Evolutionary conservation across 2,113 vertebrate genomes (phyloP).

Genomic region (Cromileptes altivelis): DNA sequence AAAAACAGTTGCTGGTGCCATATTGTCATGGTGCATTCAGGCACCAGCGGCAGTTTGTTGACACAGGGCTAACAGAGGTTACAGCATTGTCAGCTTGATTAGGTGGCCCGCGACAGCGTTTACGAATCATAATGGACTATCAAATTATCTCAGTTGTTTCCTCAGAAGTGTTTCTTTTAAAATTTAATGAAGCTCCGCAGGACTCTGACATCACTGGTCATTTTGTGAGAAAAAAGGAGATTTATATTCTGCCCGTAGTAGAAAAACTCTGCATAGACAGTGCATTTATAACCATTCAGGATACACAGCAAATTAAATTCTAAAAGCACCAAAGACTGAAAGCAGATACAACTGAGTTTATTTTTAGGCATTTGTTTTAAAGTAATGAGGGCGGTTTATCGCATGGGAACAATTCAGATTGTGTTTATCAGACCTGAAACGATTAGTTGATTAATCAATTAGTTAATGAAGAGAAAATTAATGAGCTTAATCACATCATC

Average conservation of each 20-base stretch:
- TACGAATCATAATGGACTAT: constrained; percentile 33
- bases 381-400: not conserved
- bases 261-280: not conserved
- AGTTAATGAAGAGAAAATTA: not conserved
- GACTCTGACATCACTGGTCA: constrained; percentile 7
- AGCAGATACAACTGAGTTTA: not conserved
- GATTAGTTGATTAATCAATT: not conserved
- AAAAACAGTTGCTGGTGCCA: not conserved
- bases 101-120: constrained; percentile 6
- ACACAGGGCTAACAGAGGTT: constrained; percentile 26
- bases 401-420: not conserved
- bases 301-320: not conserved
- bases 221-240: constrained; percentile 6
- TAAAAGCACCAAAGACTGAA: not conserved
- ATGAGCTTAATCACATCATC: too few species aligned
- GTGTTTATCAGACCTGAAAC: not conserved
- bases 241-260: not conserved
- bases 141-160: constrained; percentile 16
- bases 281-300: not conserved
- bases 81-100: constrained; percentile 2
- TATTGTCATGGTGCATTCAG: not conserved
- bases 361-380: not conserved
- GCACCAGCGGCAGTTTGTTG: constrained; percentile 8
- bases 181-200: constrained; percentile 27
- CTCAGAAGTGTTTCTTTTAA: constrained; percentile 33